Percentiles rank a stretch among this genome's conserved stretches.
Conservation (phyloP, 2,797 vertebrate genomes). For the Pangasius macronema region DNA sequence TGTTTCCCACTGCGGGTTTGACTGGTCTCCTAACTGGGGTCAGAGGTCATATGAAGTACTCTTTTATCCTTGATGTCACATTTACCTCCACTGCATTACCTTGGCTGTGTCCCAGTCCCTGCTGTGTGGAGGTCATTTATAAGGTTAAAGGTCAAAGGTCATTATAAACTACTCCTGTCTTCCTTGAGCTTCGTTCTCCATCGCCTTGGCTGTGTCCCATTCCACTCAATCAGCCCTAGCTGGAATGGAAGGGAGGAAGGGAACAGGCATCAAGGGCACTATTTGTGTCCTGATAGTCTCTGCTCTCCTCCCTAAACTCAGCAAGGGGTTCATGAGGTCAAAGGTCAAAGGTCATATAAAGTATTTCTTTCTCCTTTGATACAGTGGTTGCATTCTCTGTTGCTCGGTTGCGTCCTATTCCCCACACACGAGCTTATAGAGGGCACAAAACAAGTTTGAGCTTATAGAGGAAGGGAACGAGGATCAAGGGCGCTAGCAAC, state of each 20-base stretch:
- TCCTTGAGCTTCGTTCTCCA: not conserved
- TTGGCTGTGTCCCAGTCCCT: not conserved
- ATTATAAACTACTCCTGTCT: not conserved
- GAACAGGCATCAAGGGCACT: not conserved
- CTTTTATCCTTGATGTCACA: not conserved
- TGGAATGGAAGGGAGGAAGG: not conserved
- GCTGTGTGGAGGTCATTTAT: not conserved
- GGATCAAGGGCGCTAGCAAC: not conserved
- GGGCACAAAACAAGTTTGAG: slow-evolving; percentile 12
- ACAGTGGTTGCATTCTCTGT: not conserved
- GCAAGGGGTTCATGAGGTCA: not conserved
- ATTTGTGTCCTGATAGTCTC: not conserved
- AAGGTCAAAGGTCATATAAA: not conserved
- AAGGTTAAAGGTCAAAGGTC: slow-evolving; percentile 3
- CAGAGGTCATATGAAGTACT: not conserved
- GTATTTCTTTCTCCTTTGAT: not conserved
- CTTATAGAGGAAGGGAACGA: slow-evolving; percentile 26
- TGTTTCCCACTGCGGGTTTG: not conserved
- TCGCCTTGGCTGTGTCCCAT: not conserved
- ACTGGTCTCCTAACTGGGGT: not conserved
- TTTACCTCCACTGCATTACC: not conserved
- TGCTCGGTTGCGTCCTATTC: not conserved
- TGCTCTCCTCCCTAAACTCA: not conserved
- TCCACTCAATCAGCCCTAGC: not conserved
- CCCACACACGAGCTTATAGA: not conserved